These are phyloP conservation scores for Quadroppia sp. DNA, from an alignment of 2,888 invertebrate species.

Conservation along the genomic window DNA sequence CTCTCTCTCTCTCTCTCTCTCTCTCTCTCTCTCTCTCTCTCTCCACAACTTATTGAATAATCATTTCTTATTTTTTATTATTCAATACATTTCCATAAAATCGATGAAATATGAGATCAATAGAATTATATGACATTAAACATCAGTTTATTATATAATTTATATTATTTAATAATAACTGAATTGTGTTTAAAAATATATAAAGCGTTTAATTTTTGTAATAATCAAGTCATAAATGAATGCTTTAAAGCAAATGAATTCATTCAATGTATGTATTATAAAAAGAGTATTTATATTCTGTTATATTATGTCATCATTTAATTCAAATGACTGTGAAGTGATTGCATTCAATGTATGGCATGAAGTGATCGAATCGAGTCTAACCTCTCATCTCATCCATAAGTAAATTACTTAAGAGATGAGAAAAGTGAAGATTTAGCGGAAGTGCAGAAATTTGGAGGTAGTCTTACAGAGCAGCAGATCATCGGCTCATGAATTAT, in stretches of 20 bases:
- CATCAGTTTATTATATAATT: too few relatives aligned
- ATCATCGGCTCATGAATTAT: slow-evolving; percentile 21
- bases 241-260: too few relatives aligned
- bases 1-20: background rate
- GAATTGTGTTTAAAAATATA: too few relatives aligned
- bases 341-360: background rate
- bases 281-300: too few relatives aligned
- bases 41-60: background rate
- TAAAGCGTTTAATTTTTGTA: too few relatives aligned
- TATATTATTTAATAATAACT: too few relatives aligned
- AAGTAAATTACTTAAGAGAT: slow-evolving; percentile 31
- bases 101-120: slow-evolving; percentile 20
- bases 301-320: too few relatives aligned
- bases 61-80: background rate
- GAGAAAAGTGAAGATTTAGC: slow-evolving; percentile 10
- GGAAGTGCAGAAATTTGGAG: slow-evolving; percentile 36
- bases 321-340: background rate
- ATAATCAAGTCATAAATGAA: too few relatives aligned
- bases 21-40: background rate
- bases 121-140: too few relatives aligned
- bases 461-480: background rate
- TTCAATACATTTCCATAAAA: slow-evolving; percentile 21
- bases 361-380: background rate
- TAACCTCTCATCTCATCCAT: slow-evolving; percentile 5
- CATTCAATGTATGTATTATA: too few relatives aligned